Conservation (phyloP, 2,113 vertebrate genomes). For the Camelus bactrianus region DNA sequence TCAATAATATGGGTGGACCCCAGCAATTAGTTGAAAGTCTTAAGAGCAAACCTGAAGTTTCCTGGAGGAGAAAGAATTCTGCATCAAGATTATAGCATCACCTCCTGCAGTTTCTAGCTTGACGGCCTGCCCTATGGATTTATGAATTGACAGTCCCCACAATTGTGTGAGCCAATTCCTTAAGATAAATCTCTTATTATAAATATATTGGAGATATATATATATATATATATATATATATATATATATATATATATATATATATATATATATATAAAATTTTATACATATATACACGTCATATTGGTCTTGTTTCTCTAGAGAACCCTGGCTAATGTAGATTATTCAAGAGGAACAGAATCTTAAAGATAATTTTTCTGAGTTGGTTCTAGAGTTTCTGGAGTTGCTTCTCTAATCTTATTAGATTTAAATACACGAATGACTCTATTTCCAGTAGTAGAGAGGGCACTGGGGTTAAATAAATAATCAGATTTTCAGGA, state of each 20-base stretch:
- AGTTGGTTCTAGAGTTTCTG: background rate
- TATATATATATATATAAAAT: background rate
- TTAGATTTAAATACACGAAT: background rate
- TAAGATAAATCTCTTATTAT: background rate
- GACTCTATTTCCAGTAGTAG: background rate
- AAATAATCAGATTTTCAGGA: background rate
- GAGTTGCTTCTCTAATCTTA: background rate
- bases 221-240: background rate
- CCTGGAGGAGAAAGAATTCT: background rate
- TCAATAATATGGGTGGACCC: background rate
- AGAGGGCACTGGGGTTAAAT: background rate
- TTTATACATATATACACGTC: background rate
- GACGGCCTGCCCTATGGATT: background rate
- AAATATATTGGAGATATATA: background rate
- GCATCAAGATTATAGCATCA: background rate
- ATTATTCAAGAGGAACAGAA: background rate
- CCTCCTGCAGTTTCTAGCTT: background rate
- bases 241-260: background rate
- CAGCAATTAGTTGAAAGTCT: background rate
- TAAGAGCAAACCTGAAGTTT: background rate
- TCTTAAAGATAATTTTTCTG: background rate
- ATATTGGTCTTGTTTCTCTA: background rate
- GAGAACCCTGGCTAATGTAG: background rate
- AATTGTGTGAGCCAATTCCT: background rate
- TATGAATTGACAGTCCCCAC: background rate